phyloP scores from a whole-genome alignment of 2,797 vertebrate species.

The Rhincodon typus region DNA sequence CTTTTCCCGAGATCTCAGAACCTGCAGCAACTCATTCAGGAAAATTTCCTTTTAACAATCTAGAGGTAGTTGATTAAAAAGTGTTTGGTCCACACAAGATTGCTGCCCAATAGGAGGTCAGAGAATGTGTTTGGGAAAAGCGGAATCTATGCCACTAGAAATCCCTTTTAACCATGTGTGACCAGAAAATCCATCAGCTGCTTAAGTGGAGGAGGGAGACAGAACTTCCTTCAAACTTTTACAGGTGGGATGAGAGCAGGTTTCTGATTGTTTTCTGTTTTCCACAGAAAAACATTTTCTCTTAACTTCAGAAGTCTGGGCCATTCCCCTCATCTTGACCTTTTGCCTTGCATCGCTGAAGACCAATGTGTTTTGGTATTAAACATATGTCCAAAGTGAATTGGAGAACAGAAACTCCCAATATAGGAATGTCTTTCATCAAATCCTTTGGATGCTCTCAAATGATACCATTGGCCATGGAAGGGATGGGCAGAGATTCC shows the following conservation, averaged over 20 bases:
- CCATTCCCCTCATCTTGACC: neutral
- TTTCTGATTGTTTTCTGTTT: neutral
- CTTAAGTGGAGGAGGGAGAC: neutral
- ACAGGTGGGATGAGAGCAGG: neutral
- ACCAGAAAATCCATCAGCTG: neutral
- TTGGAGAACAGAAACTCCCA: neutral
- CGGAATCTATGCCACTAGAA: neutral
- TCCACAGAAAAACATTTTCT: neutral
- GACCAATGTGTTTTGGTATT: neutral
- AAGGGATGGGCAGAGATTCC: neutral
- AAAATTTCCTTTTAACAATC: neutral
- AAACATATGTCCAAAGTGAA: neutral
- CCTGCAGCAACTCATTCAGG: neutral
- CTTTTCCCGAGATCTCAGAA: too few relatives aligned
- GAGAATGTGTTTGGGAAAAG: neutral
- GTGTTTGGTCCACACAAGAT: neutral
- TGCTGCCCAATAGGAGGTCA: neutral
- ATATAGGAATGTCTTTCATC: neutral
- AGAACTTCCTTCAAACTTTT: neutral
- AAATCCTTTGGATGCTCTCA: neutral
- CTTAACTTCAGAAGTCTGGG: neutral
- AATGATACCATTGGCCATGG: neutral
- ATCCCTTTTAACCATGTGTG: neutral
- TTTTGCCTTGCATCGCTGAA: neutral
- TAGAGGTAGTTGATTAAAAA: neutral